Evolutionary conservation across 2,797 vertebrate genomes (phyloP).

Genomic region (Schizopygopsis malacanthus): DNA sequence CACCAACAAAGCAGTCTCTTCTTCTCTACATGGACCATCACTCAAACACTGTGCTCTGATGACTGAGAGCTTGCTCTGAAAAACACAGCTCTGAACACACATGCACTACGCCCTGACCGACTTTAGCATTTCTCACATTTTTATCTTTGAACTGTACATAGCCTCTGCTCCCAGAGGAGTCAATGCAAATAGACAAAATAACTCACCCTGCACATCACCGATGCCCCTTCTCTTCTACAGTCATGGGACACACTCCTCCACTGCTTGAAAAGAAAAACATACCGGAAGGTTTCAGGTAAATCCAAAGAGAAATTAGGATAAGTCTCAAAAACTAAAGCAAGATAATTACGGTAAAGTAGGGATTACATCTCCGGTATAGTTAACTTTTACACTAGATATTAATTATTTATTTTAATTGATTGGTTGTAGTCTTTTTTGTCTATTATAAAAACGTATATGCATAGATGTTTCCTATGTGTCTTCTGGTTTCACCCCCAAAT

Average conservation of each 20-base stretch:
- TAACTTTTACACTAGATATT: neutral
- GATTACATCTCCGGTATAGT: neutral
- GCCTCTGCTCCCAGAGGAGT: slow-evolving; percentile 56
- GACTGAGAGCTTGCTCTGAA: slow-evolving; percentile 38
- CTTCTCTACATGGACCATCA: slow-evolving; percentile 48
- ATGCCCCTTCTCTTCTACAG: slow-evolving; percentile 44
- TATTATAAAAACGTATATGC: too few relatives aligned
- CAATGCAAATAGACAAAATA: slow-evolving; percentile 58
- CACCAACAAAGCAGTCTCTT: slow-evolving; percentile 58
- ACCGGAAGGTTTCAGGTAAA: slow-evolving; percentile 19
- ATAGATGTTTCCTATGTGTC: neutral
- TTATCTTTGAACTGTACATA: slow-evolving; percentile 61
- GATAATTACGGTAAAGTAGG: neutral
- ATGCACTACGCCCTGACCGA: slow-evolving; percentile 37
- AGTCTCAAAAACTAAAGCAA: neutral
- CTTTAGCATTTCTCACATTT: slow-evolving; percentile 60
- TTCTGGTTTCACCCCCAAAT: neutral
- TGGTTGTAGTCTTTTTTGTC: neutral
- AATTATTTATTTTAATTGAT: neutral
- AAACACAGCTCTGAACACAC: slow-evolving; percentile 48
- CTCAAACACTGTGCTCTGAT: slow-evolving; percentile 50
- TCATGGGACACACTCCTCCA: slow-evolving; percentile 47
- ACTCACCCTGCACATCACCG: slow-evolving; percentile 56
- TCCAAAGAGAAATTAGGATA: neutral
- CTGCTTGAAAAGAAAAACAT: slow-evolving; percentile 1